A percentile compares a stretch with the other conserved stretches of the same genome.
These are phyloP conservation scores for Phalanger gymnotis DNA, from an alignment of 2,797 vertebrate species.

Conservation along the genomic window DNA sequence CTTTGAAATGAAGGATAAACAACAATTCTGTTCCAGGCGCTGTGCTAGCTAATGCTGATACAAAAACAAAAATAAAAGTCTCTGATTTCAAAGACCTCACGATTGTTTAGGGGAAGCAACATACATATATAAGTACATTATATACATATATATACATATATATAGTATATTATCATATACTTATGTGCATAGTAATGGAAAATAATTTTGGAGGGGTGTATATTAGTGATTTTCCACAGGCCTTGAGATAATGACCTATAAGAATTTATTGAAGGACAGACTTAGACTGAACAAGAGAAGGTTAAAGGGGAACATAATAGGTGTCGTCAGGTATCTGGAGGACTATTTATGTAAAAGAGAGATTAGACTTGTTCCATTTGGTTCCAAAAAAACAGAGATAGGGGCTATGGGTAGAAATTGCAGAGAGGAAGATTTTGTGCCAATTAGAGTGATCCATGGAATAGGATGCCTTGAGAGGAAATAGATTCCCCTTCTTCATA, in stretches of 20 bases:
- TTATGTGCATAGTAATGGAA: neutral
- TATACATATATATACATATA: neutral
- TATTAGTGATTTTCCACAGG: too few species aligned
- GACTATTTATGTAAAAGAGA: neutral
- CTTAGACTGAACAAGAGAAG: neutral
- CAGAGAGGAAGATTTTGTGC: neutral
- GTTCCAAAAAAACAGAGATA: neutral
- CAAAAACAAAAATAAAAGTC: neutral
- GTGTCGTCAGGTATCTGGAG: neutral
- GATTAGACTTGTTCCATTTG: neutral
- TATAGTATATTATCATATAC: neutral
- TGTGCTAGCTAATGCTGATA: neutral
- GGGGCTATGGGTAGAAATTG: neutral
- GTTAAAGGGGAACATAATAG: neutral
- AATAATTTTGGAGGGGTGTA: neutral
- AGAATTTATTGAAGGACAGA: neutral
- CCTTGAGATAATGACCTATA: neutral
- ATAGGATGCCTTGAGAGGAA: neutral
- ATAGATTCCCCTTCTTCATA: neutral
- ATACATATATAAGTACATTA: neutral
- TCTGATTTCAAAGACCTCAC: neutral
- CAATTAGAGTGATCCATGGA: neutral
- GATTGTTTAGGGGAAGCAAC: neutral
- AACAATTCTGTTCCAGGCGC: neutral
- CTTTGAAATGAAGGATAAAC: neutral